Conservation (phyloP, 2,113 vertebrate genomes). For the Syngnathus scovelli region DNA sequence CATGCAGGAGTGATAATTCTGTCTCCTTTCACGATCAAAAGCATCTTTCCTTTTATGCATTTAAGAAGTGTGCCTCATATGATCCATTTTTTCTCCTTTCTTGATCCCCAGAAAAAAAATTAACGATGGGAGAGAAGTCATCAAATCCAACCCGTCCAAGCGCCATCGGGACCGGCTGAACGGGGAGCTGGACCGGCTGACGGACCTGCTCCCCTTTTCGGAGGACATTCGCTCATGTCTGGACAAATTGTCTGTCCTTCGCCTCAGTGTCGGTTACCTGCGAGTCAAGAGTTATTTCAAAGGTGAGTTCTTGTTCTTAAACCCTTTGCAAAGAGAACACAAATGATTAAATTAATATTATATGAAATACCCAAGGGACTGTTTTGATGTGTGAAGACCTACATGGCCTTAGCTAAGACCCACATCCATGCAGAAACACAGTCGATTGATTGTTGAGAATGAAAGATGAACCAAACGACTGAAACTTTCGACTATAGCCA, state of each 20-base stretch:
- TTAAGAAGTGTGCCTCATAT: background rate
- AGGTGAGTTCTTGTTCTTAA: conserved; percentile 51
- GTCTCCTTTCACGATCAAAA: no score
- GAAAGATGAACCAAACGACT: background rate
- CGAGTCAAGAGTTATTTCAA: conserved; percentile 75
- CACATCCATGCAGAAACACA: background rate
- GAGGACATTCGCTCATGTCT: conserved; percentile 68
- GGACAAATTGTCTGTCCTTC: conserved; percentile 77
- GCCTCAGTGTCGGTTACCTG: conserved; percentile 77
- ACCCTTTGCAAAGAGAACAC: no score
- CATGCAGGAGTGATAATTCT: no score
- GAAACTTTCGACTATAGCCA: background rate
- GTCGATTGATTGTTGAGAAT: background rate
- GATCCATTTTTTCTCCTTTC: background rate
- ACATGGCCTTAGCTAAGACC: background rate
- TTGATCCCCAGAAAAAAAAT: conserved; percentile 50
- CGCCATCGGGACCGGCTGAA: conserved; percentile 75
- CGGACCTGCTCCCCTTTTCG: conserved; percentile 70
- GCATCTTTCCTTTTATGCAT: no score
- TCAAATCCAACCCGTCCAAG: conserved; percentile 79
- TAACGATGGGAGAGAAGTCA: conserved; percentile 18
- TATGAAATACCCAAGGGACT: no score
- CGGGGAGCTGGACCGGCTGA: conserved; percentile 74
- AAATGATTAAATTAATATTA: no score
- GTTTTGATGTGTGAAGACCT: background rate